Evolutionary conservation across 2,888 invertebrate genomes (phyloP), one percentile per base, ranked within the genome.

Genomic region (Cryptocephalus primarius): DNA sequence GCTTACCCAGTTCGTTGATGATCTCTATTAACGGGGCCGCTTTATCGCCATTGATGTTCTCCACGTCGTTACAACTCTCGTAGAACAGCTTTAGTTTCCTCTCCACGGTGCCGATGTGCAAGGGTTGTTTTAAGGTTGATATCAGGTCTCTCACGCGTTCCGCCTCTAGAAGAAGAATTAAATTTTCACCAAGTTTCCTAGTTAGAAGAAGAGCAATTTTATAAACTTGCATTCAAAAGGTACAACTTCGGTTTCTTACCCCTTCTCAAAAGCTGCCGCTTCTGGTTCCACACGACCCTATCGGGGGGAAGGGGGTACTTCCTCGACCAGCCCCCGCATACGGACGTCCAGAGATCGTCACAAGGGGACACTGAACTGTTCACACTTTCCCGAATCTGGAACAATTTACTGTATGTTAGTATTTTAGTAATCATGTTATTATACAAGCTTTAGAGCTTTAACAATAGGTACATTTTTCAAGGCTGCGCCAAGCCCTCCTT

Each of bases 21-120:
- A 73, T 66, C 48, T 63, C 67, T 32, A 58, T 62, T 40, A 76
- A 60, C 1, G 71, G 72, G 45, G 68, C 63, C 22, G 63, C 67
- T 13, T 64, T 62, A 43, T 75, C 75, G 14, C 67, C 61, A 54
- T 74, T 72, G 32, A 77, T 66, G 48, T 69, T 69, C 49, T 75
- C 74, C 33, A 74, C 61, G 9, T 72, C 69, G 64, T 76, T 67
- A 55, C 79, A 79, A 1, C 78, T 75, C 47, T 75, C 72, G 61
- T 79, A 79, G 54, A 79, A 74, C 52, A 73, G 67, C 56, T 77
- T 78, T 54, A 79, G 57, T 61, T 80, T 80, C 71, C 75, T 74
- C 52, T 75, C 72, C 6, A 77, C 66, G 4, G 70, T 65, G 39
- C 71, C 67, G 4, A 65, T 60, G 43, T 68, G 69, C n/a, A 69